Evolutionary conservation across 2,113 vertebrate genomes (phyloP), one percentile per base, ranked within the genome.

Genomic region (Cacatua alba): DNA sequence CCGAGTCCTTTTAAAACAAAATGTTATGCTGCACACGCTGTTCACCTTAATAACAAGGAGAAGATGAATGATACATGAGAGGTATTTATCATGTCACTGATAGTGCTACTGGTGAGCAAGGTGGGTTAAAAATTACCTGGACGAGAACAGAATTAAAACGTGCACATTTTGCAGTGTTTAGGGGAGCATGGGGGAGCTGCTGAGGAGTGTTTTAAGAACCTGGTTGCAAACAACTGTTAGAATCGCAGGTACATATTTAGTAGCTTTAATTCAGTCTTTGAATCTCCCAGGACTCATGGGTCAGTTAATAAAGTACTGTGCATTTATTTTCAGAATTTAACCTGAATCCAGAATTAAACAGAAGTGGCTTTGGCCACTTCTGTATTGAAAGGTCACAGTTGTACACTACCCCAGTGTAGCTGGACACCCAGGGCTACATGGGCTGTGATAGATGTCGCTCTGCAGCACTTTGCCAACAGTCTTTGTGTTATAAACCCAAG

Each of bases 21-120:
- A 92, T 41, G 76, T 92, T 92, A 67, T 59, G 76, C 94, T 86
- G 88, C 80, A 74, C 94, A 88, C 81, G 89, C 62, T 12, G 81
- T 28, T 92, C 95, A 68, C 86, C 84, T 91, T 91, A 86, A 83
- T 79, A 92, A 94, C 88, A 68, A 84, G n/a, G 91, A 94, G 81
- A 94, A 94, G 93, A 95, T 69, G 75, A 95, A 94, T 90, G 94
- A 80, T 93, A 91, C 78, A 86, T 28, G 63, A 63, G 87, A 79
- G 63, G 46, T 90, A 84, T 96, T 96, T 82, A 57, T 97, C 93
- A 79, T 80, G 90, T 94, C 87, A n/a, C 82, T 19, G 70, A 28
- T 37, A 82, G 87, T 57, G 29, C 70, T 72, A 1, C 1, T 76
- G 75, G 75, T 88, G 91, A 95, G 64, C 78, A 69, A 85, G 57